Evolutionary conservation across 2,888 invertebrate species (phyloP).

Genomic region (Gandaritis pyraliata): DNA sequence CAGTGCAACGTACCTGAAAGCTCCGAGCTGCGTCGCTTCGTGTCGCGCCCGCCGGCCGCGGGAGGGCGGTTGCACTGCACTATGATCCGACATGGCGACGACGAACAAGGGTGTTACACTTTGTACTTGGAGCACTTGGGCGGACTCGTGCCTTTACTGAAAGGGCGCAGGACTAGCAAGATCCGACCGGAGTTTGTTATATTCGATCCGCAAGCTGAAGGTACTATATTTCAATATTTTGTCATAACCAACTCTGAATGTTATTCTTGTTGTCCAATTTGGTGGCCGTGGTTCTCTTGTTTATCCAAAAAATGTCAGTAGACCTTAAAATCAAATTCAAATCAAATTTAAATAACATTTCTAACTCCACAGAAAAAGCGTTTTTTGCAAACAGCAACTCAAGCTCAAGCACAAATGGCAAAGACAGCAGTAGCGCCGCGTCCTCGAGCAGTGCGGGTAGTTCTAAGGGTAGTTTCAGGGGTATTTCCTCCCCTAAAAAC

Average conservation of each 20-base stretch:
- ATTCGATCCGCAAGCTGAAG: conserved; percentile 95
- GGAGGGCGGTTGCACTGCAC: conserved; percentile 97
- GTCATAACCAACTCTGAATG: not conserved
- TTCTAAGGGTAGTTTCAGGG: conserved; percentile 41
- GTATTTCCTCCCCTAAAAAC: conserved; percentile 45
- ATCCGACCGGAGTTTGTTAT: conserved; percentile 99
- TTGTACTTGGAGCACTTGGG: conserved; percentile 97
- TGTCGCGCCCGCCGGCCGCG: conserved; percentile 91
- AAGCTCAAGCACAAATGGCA: conserved; percentile 39
- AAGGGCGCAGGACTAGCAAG: conserved; percentile 98
- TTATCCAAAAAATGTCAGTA: no score
- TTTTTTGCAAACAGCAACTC: conserved; percentile 26
- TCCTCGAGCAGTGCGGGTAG: conserved; percentile 57
- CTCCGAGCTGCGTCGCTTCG: conserved; percentile 94
- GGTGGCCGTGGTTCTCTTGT: no score
- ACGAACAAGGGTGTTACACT: conserved; percentile 91
- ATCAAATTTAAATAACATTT: no score
- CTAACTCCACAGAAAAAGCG: conserved; percentile 40
- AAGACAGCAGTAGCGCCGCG: conserved; percentile 61
- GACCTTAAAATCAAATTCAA: no score
- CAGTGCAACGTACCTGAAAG: conserved; percentile 98
- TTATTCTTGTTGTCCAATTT: not conserved
- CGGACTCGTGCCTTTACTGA: conserved; percentile 97
- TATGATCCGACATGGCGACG: conserved; percentile 97
- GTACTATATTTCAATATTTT: conserved; percentile 59